Percentiles rank a stretch among this genome's conserved stretches.
Conservation (phyloP, 2,888 invertebrate genomes). For the Campoplex capitator region DNA sequence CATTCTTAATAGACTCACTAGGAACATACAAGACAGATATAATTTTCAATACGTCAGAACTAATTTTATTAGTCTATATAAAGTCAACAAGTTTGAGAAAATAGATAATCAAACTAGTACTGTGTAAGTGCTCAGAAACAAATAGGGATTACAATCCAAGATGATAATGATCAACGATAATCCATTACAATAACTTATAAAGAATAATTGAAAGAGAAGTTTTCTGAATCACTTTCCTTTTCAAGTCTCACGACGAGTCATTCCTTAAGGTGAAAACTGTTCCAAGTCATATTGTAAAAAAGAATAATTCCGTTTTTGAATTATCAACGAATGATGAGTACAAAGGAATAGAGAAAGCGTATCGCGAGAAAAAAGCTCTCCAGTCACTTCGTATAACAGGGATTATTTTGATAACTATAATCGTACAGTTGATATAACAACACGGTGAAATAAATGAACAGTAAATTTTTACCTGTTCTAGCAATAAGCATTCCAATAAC, state of each 20-base stretch:
- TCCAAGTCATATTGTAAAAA: background rate
- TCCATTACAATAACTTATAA: background rate
- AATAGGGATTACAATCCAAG: background rate
- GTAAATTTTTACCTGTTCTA: conserved; percentile 8
- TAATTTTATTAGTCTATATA: background rate
- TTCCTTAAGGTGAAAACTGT: background rate
- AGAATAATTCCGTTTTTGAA: background rate
- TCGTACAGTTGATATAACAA: conserved; percentile 20
- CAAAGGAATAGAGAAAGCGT: conserved; percentile 36
- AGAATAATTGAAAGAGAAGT: background rate
- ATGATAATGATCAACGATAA: background rate
- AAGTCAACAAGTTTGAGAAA: background rate
- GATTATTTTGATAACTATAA: conserved; percentile 17
- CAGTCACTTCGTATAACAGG: background rate
- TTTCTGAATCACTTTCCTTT: background rate
- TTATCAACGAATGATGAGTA: background rate
- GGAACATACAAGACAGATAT: background rate
- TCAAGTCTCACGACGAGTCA: background rate
- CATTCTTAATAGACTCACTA: conserved; percentile 35
- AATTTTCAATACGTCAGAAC: background rate
- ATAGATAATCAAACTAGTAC: background rate
- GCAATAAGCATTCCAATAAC: conserved; percentile 51
- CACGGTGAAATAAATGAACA: conserved; percentile 27
- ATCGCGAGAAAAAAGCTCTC: conserved; percentile 33
- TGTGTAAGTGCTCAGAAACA: background rate